phyloP scores from a whole-genome alignment of 2,888 invertebrate genomes.

The Antheraea assamensis region DNA sequence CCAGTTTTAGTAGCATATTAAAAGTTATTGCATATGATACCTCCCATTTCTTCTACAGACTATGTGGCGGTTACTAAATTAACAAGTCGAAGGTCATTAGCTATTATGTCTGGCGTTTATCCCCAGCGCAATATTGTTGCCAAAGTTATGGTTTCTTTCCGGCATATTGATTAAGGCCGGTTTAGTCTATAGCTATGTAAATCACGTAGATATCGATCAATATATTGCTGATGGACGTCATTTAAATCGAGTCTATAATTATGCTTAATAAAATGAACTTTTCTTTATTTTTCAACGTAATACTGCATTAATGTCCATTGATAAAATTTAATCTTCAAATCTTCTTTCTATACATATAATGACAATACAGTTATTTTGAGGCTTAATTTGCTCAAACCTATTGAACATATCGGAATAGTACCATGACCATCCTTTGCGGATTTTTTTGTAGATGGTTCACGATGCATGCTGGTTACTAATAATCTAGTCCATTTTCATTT shows the following conservation, averaged over 20 bases:
- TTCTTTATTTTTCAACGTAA: not conserved
- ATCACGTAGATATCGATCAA: slow-evolving; percentile 9
- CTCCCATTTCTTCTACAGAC: not conserved
- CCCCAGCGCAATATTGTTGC: slow-evolving; percentile 18
- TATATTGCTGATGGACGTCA: not conserved
- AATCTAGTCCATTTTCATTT: not conserved
- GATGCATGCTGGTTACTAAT: not conserved
- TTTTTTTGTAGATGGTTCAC: not conserved
- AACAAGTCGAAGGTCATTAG: slow-evolving; percentile 4
- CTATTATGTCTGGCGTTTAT: slow-evolving; percentile 17
- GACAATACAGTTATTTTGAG: no score
- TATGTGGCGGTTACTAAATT: not conserved
- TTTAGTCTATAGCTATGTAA: slow-evolving; percentile 17
- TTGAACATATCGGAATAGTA: no score
- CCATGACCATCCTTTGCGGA: no score
- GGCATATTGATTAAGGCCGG: slow-evolving; percentile 16
- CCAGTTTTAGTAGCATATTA: not conserved
- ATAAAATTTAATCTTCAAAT: not conserved
- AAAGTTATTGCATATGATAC: not conserved
- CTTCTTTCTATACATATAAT: not conserved
- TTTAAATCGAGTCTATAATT: not conserved
- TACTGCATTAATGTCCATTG: no score
- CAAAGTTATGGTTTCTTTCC: slow-evolving; percentile 20
- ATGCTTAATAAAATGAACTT: not conserved
- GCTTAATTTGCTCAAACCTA: no score